A percentile compares a stretch with the other conserved stretches of the same genome.
Conservation (phyloP, 2,113 vertebrate genomes). For the Rhabdornis inornatus region DNA sequence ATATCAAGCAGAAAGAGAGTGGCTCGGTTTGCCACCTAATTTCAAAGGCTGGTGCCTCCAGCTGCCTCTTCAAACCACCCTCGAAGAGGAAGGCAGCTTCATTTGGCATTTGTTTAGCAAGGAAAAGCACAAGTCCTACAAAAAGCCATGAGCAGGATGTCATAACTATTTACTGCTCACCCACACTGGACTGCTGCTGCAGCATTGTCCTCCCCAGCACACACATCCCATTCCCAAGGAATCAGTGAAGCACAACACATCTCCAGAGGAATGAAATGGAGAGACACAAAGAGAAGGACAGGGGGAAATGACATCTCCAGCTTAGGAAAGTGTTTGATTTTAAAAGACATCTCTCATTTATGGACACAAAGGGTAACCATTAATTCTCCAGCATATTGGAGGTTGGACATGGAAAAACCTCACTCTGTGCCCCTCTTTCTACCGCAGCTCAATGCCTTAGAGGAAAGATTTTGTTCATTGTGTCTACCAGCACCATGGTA, state of each 20-base stretch:
- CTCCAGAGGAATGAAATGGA: neutral
- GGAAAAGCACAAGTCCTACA: neutral
- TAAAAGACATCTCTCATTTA: neutral
- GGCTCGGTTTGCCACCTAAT: neutral
- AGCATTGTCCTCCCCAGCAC: neutral
- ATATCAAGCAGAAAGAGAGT: neutral
- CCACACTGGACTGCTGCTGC: neutral
- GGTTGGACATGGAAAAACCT: neutral
- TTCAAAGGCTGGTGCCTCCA: slow-evolving; percentile 45
- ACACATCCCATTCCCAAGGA: neutral
- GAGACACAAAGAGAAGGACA: neutral
- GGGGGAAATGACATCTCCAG: neutral
- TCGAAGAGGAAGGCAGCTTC: neutral
- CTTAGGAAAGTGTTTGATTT: neutral
- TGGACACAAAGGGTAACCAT: neutral
- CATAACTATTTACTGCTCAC: neutral
- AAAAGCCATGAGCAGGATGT: neutral
- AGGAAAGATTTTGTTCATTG: neutral
- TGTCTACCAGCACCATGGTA: no score
- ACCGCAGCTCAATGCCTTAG: neutral
- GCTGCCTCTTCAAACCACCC: slow-evolving; percentile 8
- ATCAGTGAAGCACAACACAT: neutral
- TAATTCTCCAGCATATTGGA: neutral
- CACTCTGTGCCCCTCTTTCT: neutral
- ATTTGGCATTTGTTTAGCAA: neutral